These are phyloP conservation scores for Chironomus striatipennis DNA, from an alignment of 1,140 invertebrate genomes.

Conservation along the genomic window DNA sequence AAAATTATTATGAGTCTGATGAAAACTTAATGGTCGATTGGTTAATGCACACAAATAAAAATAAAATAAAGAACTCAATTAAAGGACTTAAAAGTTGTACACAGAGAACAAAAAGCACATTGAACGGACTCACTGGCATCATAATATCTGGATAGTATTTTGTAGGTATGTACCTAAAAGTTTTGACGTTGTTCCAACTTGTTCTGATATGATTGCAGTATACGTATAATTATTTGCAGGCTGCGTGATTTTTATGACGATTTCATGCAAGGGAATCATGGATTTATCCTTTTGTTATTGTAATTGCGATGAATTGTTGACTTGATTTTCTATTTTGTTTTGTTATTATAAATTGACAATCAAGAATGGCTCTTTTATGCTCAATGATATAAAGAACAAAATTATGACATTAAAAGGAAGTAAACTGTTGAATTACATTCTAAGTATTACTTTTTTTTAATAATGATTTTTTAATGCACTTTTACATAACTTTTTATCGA, in stretches of 20 bases:
- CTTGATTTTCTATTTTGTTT: too few relatives aligned
- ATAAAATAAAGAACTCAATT: neutral
- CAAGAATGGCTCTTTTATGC: neutral
- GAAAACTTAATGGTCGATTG: neutral
- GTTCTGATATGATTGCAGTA: slow-evolving; percentile 15
- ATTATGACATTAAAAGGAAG: neutral
- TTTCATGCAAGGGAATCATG: slow-evolving; percentile 15
- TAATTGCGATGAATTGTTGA: neutral
- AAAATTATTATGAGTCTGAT: neutral
- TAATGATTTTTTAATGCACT: neutral
- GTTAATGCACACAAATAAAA: neutral
- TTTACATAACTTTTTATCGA: slow-evolving; percentile 1
- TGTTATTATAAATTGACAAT: neutral
- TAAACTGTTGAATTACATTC: neutral
- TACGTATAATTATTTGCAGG: slow-evolving; percentile 15
- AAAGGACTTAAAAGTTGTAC: too few relatives aligned
- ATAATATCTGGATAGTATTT: neutral
- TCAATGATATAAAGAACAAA: neutral
- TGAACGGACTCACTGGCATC: neutral
- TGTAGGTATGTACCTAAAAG: neutral
- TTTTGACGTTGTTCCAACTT: slow-evolving; percentile 4
- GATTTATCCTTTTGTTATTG: too few relatives aligned
- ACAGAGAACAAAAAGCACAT: neutral
- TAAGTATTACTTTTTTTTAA: neutral
- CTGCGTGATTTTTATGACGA: slow-evolving; percentile 8